Evolutionary conservation across 2,113 vertebrate genomes (phyloP), one percentile per base, ranked within the genome.

Genomic region (Marmota monax): DNA sequence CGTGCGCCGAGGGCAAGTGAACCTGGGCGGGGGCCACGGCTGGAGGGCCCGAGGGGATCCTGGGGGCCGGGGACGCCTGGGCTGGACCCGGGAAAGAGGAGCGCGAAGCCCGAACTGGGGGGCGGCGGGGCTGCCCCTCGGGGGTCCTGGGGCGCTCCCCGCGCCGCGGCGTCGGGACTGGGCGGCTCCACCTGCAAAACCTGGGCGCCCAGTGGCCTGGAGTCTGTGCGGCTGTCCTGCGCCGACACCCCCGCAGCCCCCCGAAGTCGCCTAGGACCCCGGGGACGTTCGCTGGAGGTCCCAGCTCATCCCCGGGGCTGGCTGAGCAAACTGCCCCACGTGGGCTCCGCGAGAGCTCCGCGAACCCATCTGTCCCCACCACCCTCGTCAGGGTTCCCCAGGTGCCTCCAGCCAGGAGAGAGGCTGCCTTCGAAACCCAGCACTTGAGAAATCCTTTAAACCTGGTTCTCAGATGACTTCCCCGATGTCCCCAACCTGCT

Each of bases 131-230:
- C 48, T 32, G 73, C 63, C 13, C n/a, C 37, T n/a, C 11, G 23
- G 42, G 58, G 1, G 9, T 12, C 3, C 4, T 8, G 63, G 56
- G 25, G 17, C 72, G 3, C 16, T 4, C 2, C 34, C 56, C 1
- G 1, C 63, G 10, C 27, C 18, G 2, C 42, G 23, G 48, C 12
- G 2, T 12, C 51, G 12, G 18, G 42, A 34, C 56, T 5, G 61
- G 17, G 12, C 13, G 23, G 32, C 17, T 42, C 20, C 25, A 48
- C 42, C 42, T 42, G 53, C 25, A 32, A 34, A 5, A 37, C 63
- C 20, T 12, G 45, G 45, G 45, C 45, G 45, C 45, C 69, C n/a
- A 25, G 74, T 22, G 18, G 13, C 9, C 2, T 7, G 23, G 4
- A 14, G 45, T 23, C 7, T 1, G 6, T 53, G 39, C 48, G 48